Conservation (phyloP, 2,888 invertebrate species). For the Nemotelus nigrinus region DNA sequence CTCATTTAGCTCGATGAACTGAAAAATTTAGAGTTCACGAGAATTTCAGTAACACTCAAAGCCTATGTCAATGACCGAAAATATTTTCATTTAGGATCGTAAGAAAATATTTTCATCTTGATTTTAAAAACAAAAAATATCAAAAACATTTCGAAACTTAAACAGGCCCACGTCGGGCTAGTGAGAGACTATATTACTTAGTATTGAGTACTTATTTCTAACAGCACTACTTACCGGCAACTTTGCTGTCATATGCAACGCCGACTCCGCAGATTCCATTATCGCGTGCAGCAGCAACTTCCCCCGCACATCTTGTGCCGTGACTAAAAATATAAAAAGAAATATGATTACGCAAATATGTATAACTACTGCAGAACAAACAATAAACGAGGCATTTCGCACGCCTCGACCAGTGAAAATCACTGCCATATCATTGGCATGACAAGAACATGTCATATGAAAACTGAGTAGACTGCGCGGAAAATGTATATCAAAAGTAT, state of each 20-base stretch:
- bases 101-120: no score
- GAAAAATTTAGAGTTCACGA: no score
- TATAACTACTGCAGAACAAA: constrained; percentile 18
- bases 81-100: no score
- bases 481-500: no score
- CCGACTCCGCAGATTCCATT: constrained; percentile 99
- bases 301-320: constrained; percentile 98
- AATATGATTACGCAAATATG: constrained; percentile 47
- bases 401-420: no score
- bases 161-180: not conserved
- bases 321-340: constrained; percentile 71
- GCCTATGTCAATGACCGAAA: no score
- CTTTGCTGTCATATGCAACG: constrained; percentile 97
- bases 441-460: no score
- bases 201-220: not conserved
- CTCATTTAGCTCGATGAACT: no score
- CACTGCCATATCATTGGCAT: no score
- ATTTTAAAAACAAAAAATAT: not conserved
- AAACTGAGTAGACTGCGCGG: no score
- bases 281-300: constrained; percentile 98
- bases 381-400: no score
- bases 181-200: not conserved
- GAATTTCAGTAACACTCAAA: no score
- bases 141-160: not conserved
- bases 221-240: constrained; percentile 78